Evolutionary conservation across 2,888 invertebrate genomes (phyloP), one percentile per base, ranked within the genome.

Genomic region (Lasioglossum villosulum): DNA sequence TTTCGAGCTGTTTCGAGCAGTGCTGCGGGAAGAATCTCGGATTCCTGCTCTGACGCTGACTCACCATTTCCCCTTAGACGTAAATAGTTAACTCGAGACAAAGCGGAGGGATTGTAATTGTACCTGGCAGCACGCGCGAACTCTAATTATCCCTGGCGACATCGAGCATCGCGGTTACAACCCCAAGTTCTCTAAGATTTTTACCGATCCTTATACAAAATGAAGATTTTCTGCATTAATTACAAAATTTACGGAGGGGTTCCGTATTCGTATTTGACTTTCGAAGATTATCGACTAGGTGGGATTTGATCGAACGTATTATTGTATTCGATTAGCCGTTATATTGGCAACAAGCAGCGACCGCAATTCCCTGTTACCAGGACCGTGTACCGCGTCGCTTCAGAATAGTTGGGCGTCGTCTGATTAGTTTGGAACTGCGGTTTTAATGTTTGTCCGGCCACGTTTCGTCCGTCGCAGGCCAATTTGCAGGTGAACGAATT

Each of bases 381-480:
- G 34, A 42, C n/a, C 23, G 59, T 14, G 27, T 16, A 16, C 37
- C 48, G 19, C 37, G 83, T 37, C 39, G 19, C 23, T 23, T n/a
- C 77, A 76, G 79, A 84, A 87, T 87, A 87, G 87, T 82, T 82
- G 68, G 63, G 77, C 81, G 45, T 52, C 77, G 80, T 88, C 80
- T 87, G 88, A 88, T 88, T 88, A 88, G 87, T 87, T 88, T 59
- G 70, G 45, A 87, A 87, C 78, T 84, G 87, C 78, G 78, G 84
- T 83, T 88, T 85, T 83, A 85, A 88, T 81, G 88, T 85, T 85
- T 82, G 81, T 78, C 73, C 72, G 75, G 59, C 56, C 42, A 27
- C 27, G 77, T 30, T n/a, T n/a, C 77, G 30, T 56, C 45, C 39
- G 12, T 39, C 42, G 72, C 45, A 14, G 56, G 59, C n/a, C 78